phyloP scores from a whole-genome alignment of 2,113 vertebrate genomes.

The Pithys albifrons region DNA sequence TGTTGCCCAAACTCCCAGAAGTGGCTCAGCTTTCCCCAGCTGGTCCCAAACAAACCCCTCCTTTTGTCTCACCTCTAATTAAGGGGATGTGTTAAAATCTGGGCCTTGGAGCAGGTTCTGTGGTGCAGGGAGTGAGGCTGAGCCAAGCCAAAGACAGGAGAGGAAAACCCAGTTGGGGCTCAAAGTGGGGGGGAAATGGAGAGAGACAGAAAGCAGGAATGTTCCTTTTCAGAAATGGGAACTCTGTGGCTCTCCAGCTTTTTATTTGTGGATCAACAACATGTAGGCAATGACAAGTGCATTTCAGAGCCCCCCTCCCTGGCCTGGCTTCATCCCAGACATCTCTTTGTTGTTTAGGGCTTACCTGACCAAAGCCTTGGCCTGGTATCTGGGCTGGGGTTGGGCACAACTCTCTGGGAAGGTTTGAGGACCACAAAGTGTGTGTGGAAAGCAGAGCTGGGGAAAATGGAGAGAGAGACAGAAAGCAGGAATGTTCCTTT shows the following conservation, averaged over 20 bases:
- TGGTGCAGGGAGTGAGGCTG: background rate
- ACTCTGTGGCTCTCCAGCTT: background rate
- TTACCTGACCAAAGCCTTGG: background rate
- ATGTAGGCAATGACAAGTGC: background rate
- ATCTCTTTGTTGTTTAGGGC: background rate
- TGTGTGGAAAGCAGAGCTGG: too few species aligned
- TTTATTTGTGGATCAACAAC: background rate
- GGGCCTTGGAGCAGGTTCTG: background rate
- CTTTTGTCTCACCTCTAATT: background rate
- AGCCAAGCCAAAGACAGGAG: background rate
- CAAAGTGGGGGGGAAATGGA: background rate
- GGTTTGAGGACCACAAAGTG: background rate
- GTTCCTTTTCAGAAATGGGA: background rate
- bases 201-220: background rate
- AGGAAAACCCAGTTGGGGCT: background rate
- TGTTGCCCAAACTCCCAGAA: background rate
- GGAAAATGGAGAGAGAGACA: background rate
- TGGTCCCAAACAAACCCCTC: background rate
- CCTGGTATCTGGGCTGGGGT: background rate
- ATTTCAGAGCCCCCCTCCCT: background rate
- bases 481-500: background rate
- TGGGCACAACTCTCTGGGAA: background rate
- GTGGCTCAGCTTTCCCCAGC: rapidly evolving
- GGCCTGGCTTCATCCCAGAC: background rate
- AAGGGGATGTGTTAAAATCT: background rate